Conservation (phyloP, 2,888 invertebrate species). For the Spilarctia lutea region DNA sequence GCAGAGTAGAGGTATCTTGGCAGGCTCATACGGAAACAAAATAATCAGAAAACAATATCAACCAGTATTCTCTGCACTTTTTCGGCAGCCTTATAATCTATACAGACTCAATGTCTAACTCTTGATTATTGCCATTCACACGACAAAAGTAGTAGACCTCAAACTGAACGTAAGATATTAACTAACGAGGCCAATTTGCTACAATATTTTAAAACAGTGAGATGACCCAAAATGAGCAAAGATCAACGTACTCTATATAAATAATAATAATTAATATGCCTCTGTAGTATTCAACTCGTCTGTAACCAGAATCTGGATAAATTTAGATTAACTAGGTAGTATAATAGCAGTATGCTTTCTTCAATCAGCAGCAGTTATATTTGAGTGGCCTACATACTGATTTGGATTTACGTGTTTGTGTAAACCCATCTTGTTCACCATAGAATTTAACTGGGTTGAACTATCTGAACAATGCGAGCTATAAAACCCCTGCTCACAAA, state of each 20-base stretch:
- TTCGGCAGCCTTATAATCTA: too few relatives aligned
- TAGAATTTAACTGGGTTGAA: background rate
- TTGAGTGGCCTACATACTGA: slow-evolving; percentile 5
- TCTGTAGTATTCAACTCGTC: background rate
- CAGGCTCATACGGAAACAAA: too few relatives aligned
- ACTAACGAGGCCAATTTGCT: background rate
- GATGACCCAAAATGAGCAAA: background rate
- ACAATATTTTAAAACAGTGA: background rate
- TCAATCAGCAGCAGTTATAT: slow-evolving; percentile 5
- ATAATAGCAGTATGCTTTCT: background rate
- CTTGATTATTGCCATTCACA: background rate
- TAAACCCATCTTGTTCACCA: background rate
- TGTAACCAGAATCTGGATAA: slow-evolving; percentile 2
- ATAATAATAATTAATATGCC: background rate
- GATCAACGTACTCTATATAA: background rate
- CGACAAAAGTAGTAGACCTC: background rate
- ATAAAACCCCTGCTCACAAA: background rate
- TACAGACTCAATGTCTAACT: background rate
- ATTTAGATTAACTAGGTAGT: slow-evolving; percentile 1
- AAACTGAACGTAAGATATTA: background rate
- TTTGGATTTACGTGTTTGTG: background rate
- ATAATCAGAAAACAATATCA: too few relatives aligned
- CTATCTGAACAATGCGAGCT: background rate
- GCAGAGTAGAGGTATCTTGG: too few relatives aligned
- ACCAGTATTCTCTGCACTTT: too few relatives aligned